Conservation (phyloP, 2,113 vertebrate genomes). For the Baryphthengus martii region DNA sequence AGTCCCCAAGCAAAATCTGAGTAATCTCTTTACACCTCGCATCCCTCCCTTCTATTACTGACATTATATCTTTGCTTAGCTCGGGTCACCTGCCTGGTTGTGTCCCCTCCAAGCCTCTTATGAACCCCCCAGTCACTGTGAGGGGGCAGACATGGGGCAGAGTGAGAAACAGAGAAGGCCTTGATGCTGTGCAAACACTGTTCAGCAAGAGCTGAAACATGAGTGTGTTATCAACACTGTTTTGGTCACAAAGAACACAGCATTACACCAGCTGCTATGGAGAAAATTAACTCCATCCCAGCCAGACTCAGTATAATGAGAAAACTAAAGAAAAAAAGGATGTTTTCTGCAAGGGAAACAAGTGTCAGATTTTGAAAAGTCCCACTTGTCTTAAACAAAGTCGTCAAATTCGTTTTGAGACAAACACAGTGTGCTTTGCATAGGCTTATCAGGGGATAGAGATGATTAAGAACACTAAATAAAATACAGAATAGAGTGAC, state of each 20-base stretch:
- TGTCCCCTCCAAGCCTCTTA: fast-evolving
- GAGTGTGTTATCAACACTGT: not conserved
- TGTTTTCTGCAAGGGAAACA: not conserved
- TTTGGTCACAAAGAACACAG: not conserved
- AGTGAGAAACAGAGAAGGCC: not conserved
- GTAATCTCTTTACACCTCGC: not conserved
- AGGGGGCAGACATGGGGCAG: not conserved
- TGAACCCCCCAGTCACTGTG: fast-evolving
- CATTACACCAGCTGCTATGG: not conserved
- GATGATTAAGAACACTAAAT: not conserved
- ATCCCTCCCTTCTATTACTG: not conserved
- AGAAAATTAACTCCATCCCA: not conserved
- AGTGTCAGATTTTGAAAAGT: not conserved
- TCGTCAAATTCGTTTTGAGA: not conserved
- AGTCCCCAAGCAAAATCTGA: not conserved
- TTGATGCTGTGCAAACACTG: not conserved
- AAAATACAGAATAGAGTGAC: not conserved
- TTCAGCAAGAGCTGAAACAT: not conserved
- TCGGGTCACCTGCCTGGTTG: not conserved
- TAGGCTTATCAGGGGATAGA: not conserved
- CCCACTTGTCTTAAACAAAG: not conserved
- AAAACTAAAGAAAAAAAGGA: not conserved
- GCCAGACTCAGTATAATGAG: not conserved
- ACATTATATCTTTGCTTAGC: not conserved
- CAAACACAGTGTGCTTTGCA: not conserved